A percentile compares a stretch with the other conserved stretches of the same genome.
Evolutionary conservation across 2,113 vertebrate genomes (phyloP).

Genomic region (Tauraco erythrolophus): DNA sequence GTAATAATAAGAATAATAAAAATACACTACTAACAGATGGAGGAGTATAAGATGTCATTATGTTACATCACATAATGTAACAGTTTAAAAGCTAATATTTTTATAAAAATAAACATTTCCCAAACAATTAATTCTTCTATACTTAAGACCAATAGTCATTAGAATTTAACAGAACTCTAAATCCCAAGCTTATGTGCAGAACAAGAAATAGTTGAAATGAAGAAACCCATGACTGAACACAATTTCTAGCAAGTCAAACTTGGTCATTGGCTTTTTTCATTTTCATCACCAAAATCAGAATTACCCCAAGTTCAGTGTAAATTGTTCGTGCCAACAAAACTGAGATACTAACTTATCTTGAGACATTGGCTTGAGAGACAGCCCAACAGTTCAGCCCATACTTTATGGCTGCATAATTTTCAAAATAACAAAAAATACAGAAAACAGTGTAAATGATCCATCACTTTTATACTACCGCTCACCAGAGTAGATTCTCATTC

Average conservation of each 20-base stretch:
- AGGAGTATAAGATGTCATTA: neutral
- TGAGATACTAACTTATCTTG: neutral
- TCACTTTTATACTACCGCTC: neutral
- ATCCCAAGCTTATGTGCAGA: neutral
- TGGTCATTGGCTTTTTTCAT: neutral
- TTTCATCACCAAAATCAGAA: neutral
- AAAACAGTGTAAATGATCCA: neutral
- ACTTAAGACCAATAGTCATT: neutral
- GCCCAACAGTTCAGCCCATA: neutral
- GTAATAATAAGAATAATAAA: neutral
- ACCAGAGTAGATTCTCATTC: neutral
- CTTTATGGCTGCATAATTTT: neutral
- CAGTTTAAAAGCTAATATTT: neutral
- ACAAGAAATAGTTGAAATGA: neutral
- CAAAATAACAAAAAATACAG: neutral
- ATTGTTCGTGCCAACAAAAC: neutral
- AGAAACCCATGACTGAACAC: neutral
- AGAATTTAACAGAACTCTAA: neutral
- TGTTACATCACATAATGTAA: neutral
- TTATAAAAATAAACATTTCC: neutral
- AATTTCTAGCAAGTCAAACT: neutral
- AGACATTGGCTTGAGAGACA: neutral
- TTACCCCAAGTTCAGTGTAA: neutral
- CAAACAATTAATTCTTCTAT: neutral
- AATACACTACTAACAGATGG: neutral